Evolutionary conservation across 2,888 invertebrate genomes (phyloP).

Genomic region (Glaucopsyche alexis): DNA sequence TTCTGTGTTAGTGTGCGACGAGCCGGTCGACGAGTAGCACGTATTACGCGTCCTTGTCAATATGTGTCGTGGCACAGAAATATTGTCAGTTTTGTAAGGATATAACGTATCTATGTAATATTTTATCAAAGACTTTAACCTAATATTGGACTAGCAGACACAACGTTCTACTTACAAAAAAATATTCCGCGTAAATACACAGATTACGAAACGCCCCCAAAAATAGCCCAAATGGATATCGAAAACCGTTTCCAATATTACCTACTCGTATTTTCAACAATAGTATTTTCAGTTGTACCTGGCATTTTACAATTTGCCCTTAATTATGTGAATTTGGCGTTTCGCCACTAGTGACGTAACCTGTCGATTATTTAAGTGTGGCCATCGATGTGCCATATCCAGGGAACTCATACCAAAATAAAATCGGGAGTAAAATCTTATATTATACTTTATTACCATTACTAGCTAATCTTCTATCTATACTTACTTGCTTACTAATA

Average conservation of each 20-base stretch:
- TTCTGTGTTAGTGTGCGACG: too few relatives aligned
- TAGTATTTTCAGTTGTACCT: background rate
- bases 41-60: too few relatives aligned
- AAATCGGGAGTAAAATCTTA: background rate
- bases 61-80: too few relatives aligned
- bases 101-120: too few relatives aligned
- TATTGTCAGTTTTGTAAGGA: too few relatives aligned
- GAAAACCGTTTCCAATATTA: background rate
- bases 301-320: slow-evolving; percentile 1
- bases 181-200: background rate
- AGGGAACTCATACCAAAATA: background rate
- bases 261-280: background rate
- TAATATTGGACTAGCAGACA: background rate
- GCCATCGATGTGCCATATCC: background rate
- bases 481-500: too few relatives aligned
- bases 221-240: background rate
- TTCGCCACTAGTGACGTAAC: slow-evolving; percentile 9
- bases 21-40: too few relatives aligned
- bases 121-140: too few relatives aligned
- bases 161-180: background rate
- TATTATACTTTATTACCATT: too few relatives aligned
- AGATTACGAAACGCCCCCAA: background rate
- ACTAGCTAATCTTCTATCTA: too few relatives aligned
- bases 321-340: slow-evolving; percentile 6
- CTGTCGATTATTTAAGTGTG: slow-evolving; percentile 7